Evolutionary conservation across 2,797 vertebrate species (phyloP).

Genomic region (Gallinago solitaria): DNA sequence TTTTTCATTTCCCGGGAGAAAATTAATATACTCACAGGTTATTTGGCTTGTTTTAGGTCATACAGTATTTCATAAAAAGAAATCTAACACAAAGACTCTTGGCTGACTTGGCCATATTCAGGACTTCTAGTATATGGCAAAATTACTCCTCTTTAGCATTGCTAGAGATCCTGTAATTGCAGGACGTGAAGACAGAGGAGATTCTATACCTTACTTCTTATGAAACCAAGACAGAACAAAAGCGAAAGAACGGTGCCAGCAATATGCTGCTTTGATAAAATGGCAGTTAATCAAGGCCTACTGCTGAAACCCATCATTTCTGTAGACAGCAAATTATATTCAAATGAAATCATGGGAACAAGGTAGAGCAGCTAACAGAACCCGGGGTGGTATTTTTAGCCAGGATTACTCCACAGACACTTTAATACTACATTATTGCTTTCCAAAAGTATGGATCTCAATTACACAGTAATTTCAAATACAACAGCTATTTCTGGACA

Average conservation of each 20-base stretch:
- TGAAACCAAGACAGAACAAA: neutral
- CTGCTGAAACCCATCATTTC: neutral
- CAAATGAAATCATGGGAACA: neutral
- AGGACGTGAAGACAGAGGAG: neutral
- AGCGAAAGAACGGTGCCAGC: neutral
- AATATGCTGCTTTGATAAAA: neutral
- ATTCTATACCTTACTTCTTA: neutral
- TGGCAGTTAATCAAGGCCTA: neutral
- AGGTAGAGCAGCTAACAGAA: neutral
- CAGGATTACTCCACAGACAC: neutral
- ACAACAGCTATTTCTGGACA: neutral
- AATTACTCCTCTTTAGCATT: neutral
- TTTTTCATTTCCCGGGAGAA: neutral
- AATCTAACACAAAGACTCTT: neutral
- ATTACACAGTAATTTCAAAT: neutral
- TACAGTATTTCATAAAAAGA: neutral
- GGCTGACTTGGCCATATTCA: neutral
- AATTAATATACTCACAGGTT: neutral
- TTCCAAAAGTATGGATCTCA: neutral
- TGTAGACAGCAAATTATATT: neutral
- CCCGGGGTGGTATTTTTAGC: neutral
- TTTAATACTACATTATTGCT: neutral
- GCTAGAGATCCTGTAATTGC: neutral
- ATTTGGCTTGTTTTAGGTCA: neutral
- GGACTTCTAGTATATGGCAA: neutral